Conservation (phyloP, 2,888 invertebrate species). For the Cylindroiulus punctatus region DNA sequence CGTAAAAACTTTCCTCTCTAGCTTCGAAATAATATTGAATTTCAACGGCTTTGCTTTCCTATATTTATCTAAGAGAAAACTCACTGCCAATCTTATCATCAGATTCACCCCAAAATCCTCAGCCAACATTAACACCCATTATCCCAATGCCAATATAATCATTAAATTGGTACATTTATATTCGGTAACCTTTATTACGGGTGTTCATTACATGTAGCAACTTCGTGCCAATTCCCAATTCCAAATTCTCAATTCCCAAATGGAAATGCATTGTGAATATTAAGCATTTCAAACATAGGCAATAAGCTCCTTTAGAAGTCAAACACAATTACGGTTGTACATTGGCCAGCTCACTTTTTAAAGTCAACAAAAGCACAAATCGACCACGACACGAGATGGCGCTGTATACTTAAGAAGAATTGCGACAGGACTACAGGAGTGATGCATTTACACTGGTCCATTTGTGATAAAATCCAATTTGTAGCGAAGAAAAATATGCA, state of each 20-base stretch:
- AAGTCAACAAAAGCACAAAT: neutral
- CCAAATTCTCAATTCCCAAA: no score
- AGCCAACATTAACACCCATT: no score
- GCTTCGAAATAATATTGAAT: neutral
- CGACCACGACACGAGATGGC: neutral
- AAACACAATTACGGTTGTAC: neutral
- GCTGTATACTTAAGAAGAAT: neutral
- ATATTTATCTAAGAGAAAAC: conserved; percentile 1
- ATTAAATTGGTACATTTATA: no score
- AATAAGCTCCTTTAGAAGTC: neutral
- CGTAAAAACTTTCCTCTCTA: neutral
- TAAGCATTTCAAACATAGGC: no score
- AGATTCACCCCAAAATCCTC: no score
- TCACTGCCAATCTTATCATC: neutral
- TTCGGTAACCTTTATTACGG: no score
- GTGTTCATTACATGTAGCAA: no score
- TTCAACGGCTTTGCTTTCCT: neutral
- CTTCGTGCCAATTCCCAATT: no score
- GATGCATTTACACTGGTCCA: neutral
- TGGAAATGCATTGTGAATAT: no score
- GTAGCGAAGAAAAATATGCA: conserved; percentile 24
- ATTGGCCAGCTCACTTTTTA: neutral
- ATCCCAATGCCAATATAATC: no score
- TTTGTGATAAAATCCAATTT: neutral
- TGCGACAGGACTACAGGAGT: neutral